These are phyloP conservation scores for Scophthalmus maximus DNA, from an alignment of 2,113 vertebrate genomes.

Conservation along the genomic window DNA sequence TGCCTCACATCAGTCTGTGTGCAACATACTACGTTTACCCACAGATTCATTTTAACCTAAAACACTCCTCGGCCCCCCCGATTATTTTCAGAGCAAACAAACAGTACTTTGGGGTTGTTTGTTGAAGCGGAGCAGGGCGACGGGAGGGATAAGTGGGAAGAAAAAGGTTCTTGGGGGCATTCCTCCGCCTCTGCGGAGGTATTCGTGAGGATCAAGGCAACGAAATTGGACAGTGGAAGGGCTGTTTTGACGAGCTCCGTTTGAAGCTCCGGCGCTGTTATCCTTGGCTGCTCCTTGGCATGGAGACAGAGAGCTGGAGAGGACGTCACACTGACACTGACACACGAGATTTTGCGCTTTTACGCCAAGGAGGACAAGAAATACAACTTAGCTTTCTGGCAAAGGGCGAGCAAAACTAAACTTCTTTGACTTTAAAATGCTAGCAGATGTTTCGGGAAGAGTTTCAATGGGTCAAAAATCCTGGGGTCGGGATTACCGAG, in stretches of 20 bases:
- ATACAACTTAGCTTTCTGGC: neutral
- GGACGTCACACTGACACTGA: conserved; percentile 3
- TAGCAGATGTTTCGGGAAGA: neutral
- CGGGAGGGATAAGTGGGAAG: conserved; percentile 6
- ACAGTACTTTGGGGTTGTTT: conserved; percentile 64
- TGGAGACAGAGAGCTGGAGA: conserved; percentile 15
- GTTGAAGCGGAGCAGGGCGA: conserved; percentile 35
- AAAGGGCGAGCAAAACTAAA: neutral
- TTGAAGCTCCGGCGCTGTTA: conserved; percentile 68
- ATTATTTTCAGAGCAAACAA: conserved; percentile 78
- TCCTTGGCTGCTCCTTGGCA: conserved; percentile 46
- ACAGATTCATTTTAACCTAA: no score
- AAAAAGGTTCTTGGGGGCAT: conserved; percentile 36
- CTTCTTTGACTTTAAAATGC: neutral
- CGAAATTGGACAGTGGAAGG: conserved; percentile 62
- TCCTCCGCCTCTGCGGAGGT: conserved; percentile 49
- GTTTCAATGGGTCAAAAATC: neutral
- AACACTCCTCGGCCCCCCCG: conserved; percentile 38
- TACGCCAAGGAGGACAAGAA: neutral
- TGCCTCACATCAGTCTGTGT: no score
- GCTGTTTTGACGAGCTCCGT: conserved; percentile 75
- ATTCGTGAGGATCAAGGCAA: conserved; percentile 65
- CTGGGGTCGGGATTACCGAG: no score
- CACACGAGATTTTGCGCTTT: neutral
- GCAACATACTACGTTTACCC: no score